phyloP scores from a whole-genome alignment of 2,888 invertebrate genomes.

The Apodemia zela region DNA sequence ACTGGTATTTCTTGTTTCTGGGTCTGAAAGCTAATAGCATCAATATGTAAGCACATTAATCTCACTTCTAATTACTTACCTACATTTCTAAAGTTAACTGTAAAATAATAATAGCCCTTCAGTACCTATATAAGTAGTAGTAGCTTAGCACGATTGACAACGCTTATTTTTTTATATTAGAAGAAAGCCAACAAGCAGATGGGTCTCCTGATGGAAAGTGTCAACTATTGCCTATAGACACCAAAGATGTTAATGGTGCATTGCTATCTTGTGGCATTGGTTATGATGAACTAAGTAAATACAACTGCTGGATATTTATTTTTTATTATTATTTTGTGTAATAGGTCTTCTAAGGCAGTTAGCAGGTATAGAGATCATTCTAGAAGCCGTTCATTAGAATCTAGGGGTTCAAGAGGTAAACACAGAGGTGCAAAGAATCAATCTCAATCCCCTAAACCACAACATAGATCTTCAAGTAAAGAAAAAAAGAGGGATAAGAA shows the following conservation, averaged over 20 bases:
- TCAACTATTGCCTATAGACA: too few species aligned
- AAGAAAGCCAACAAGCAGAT: too few species aligned
- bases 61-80: background rate
- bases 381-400: conserved; percentile 45
- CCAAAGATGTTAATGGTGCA: too few species aligned
- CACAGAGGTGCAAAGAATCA: conserved; percentile 36
- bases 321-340: conserved; percentile 13
- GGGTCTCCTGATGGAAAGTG: too few species aligned
- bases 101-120: background rate
- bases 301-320: background rate
- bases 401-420: conserved; percentile 36
- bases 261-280: too few species aligned
- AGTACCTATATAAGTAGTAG: background rate
- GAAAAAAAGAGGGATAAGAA: conserved; percentile 43
- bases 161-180: too few species aligned
- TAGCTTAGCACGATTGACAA: background rate
- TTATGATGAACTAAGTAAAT: background rate
- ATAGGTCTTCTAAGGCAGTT: conserved; percentile 58
- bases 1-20: too few species aligned
- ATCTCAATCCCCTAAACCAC: conserved; percentile 38
- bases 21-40: background rate
- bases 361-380: conserved; percentile 42
- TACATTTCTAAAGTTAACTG: background rate
- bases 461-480: conserved; percentile 45
- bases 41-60: background rate